phyloP scores from a whole-genome alignment of 2,797 vertebrate genomes.

The Ptychobarbus kaznakovi region DNA sequence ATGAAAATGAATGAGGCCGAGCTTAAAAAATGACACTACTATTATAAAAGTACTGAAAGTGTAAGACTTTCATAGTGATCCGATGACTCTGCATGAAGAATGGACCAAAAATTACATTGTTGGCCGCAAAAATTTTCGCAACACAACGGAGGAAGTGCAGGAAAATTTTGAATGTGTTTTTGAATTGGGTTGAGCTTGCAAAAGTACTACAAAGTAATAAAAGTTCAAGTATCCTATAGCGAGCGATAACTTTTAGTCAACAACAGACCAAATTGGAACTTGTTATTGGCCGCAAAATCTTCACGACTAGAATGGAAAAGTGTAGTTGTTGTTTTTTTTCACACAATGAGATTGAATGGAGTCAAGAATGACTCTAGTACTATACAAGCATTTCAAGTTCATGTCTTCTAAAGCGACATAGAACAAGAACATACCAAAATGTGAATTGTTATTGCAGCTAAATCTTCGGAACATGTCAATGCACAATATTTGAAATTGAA shows the following conservation, averaged over 20 bases:
- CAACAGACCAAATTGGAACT: neutral
- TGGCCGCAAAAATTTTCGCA: neutral
- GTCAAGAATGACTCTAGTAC: too few relatives aligned
- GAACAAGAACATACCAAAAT: neutral
- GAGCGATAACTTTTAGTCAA: neutral
- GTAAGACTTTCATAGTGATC: neutral
- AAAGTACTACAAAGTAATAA: too few relatives aligned
- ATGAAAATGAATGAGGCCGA: neutral
- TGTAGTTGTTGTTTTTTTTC: too few relatives aligned
- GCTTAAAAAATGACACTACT: neutral
- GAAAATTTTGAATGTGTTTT: neutral
- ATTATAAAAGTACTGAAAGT: too few relatives aligned
- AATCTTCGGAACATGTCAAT: neutral
- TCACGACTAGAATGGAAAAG: too few relatives aligned
- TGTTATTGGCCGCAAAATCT: too few relatives aligned
- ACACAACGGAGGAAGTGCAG: neutral
- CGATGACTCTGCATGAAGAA: too few relatives aligned
- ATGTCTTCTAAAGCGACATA: neutral
- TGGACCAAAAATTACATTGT: neutral
- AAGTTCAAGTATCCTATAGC: too few relatives aligned
- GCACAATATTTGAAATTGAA: neutral
- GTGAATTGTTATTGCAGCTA: neutral
- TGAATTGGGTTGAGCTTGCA: too few relatives aligned
- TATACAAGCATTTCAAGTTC: neutral
- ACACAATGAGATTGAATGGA: neutral